Conservation (phyloP, 2,888 invertebrate genomes). For the Melipona beecheii region DNA sequence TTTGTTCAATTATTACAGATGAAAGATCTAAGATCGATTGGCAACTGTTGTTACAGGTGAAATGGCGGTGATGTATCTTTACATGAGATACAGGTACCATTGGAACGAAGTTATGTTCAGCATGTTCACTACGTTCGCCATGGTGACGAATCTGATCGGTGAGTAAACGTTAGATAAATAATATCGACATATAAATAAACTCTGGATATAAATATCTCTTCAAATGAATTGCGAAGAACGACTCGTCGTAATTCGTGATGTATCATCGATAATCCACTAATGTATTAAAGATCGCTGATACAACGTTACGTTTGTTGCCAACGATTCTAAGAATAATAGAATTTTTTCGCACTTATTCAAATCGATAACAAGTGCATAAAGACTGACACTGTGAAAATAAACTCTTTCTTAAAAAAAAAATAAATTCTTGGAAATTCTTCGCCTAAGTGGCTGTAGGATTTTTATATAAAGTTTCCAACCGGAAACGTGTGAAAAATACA, state of each 20-base stretch:
- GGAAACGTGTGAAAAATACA: no score
- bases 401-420: no score
- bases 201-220: not conserved
- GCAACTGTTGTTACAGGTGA: conserved; percentile 87
- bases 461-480: no score
- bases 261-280: not conserved
- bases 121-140: conserved; percentile 93
- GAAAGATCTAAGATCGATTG: not conserved
- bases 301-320: not conserved
- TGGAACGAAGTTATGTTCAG: conserved; percentile 96
- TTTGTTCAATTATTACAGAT: not conserved
- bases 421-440: no score
- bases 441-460: no score
- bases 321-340: not conserved
- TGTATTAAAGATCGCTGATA: not conserved
- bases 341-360: not conserved
- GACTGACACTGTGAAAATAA: not conserved
- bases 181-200: not conserved
- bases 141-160: conserved; percentile 93
- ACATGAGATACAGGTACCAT: conserved; percentile 93
- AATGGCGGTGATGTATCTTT: conserved; percentile 93
- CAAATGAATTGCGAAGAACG: not conserved
- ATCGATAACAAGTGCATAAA: not conserved
- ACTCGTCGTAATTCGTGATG: not conserved
- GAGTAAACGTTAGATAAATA: conserved; percentile 77